These are phyloP conservation scores for Corythornis vintsioides DNA, from an alignment of 2,113 vertebrate species.

Conservation along the genomic window DNA sequence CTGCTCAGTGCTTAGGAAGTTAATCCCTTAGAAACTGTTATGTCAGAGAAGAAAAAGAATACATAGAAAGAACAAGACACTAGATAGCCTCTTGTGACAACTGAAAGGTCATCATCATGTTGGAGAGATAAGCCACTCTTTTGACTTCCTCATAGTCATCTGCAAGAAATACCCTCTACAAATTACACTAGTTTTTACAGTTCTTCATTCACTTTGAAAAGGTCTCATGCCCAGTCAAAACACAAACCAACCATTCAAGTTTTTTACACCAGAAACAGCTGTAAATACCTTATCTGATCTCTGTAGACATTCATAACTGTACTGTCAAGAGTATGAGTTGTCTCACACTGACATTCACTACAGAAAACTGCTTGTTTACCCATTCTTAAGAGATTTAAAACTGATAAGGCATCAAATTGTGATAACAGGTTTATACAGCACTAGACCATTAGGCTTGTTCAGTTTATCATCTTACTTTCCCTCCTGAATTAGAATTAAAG, in stretches of 20 bases:
- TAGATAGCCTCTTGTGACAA: neutral
- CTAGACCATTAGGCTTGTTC: neutral
- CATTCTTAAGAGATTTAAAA: slow-evolving; percentile 20
- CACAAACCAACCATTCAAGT: neutral
- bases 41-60: neutral
- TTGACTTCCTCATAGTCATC: neutral
- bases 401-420: neutral
- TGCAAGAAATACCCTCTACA: neutral
- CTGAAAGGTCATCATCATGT: neutral
- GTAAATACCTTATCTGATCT: neutral
- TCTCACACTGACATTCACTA: neutral
- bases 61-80: neutral
- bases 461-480: neutral
- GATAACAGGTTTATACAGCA: neutral
- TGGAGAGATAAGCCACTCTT: neutral
- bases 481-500: neutral
- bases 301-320: neutral
- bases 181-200: neutral
- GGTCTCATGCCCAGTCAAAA: neutral
- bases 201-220: neutral
- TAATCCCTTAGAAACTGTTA: neutral
- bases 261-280: neutral
- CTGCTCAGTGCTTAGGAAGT: neutral
- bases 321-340: neutral
- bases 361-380: slow-evolving; percentile 24